Percentiles rank a stretch among this genome's conserved stretches.
Evolutionary conservation across 2,888 invertebrate species (phyloP).

Genomic region (Siphlonurus alternatus): DNA sequence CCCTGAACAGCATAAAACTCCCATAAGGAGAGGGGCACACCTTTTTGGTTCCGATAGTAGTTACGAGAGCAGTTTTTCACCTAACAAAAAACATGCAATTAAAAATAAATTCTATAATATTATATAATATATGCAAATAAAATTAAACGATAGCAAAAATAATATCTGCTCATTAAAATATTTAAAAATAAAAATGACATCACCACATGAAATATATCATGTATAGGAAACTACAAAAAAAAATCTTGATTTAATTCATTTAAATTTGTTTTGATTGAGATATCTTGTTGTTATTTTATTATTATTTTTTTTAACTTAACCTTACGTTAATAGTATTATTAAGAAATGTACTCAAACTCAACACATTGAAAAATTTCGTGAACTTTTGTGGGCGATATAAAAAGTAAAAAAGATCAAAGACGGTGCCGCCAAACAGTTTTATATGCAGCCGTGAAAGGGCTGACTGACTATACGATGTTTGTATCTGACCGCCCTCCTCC

Average conservation of each 20-base stretch:
- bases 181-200: not conserved
- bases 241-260: not conserved
- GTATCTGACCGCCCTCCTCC: not conserved
- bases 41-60: too few relatives aligned
- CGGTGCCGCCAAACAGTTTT: not conserved
- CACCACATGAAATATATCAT: not conserved
- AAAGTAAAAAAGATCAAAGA: not conserved
- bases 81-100: too few relatives aligned
- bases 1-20: too few relatives aligned
- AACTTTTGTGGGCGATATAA: not conserved
- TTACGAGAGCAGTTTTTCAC: too few relatives aligned
- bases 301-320: too few relatives aligned
- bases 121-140: too few relatives aligned
- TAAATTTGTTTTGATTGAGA: not conserved
- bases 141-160: too few relatives aligned
- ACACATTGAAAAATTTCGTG: not conserved
- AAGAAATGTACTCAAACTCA: not conserved
- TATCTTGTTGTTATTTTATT: not conserved
- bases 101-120: too few relatives aligned
- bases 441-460: not conserved
- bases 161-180: too few relatives aligned
- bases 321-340: too few relatives aligned
- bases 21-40: too few relatives aligned
- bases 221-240: not conserved
- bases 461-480: not conserved